Base-by-base conservation (phyloP, 2,797 vertebrate species). In the Lagothrix lagotricha region DNA sequence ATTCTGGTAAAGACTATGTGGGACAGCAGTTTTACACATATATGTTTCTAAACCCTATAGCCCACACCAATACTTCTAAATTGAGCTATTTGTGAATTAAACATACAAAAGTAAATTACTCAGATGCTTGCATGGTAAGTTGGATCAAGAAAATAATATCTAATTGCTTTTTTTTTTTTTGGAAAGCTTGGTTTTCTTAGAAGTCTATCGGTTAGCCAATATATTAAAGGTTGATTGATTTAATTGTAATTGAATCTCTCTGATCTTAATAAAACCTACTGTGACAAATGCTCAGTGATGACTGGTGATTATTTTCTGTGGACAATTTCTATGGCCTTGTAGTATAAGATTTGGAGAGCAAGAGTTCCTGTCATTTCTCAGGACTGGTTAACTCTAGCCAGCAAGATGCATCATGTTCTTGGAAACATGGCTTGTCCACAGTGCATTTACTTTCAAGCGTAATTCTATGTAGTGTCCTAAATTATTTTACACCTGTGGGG, bases 341-440 rank as follows among this genome's bases (percentile, higher is more conserved):
- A 19, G 7, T 33, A 14, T 0, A 61, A 10, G 15, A 24, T 73
- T 15, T 70, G 15, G 54, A 81, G 20, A 50, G 48, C 14, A 58
- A 46, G 0, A 11, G 3, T 24, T 54, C 17, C 46, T 26, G 11
- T 28, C 15, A 1, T 36, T n/a, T 88, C 46, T 79, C 22, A 20
- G 22, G 17, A 93, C 22, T 76, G 7, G 28, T 36, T 15, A 54
- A 58, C 12, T 11, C 2, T 3, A 28, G 24, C 36, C 26, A 36
- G 11, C 30, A 7, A 4, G 11, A 36, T 26, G 5, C 5, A 24
- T 33, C 0, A 0, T 15, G 20, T 67, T 44, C 57, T 81, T 50
- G 4, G 33, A 92, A 86, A 72, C 33, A 44, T 1, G 39, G 9
- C 19, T 81, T 80, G 30, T 54, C 70, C 36, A 48, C 1, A 80